Base-by-base conservation (phyloP, 2,797 vertebrate species). In the Sebastes nivosus region DNA sequence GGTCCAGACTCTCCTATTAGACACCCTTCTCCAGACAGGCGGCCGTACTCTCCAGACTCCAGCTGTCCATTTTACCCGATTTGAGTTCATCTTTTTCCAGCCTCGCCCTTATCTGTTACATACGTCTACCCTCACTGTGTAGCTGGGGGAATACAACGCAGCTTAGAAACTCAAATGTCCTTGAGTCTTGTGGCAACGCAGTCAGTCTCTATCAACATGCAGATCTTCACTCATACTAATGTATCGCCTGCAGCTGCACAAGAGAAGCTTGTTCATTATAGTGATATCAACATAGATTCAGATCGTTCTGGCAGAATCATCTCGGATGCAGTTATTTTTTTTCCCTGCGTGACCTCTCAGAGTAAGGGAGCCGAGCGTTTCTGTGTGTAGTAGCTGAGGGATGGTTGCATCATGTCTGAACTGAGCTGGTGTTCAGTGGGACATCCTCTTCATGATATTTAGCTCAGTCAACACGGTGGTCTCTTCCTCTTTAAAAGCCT, bases 401-500 rank as follows among this genome's bases (percentile, higher is more conserved):
- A 63, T 83, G 4, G 11, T 76, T 85, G 75, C 69, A 54, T 63
- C 14, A 50, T 8, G 59, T 25, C 25, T 6, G 2, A 65, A 13
- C 42, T 30, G 60, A 75, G 70, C 54, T 4, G 20, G 13, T 27
- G 67, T 80, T 81, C 72, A 24, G 69, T 11, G 79, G 55, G 11
- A 69, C 20, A 6, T 36, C 52, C 59, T 89, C 67, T 5, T 64
- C 16, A 58, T 68, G 77, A 83, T 84, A 76, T 86, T 93, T 88
- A 90, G 84, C 88, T 87, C 88, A 66, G 77, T 80, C 73, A 61
- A 61, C 73, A 32, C 2, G 63, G 74, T 75, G 80, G 87, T 84
- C 84, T 82, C 55, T 36, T 85, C 64, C 27, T 71, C 72, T 82
- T 81, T 78, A 81, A 89, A 93, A 93, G 67, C 85, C 50, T 73